phyloP scores from a whole-genome alignment of 2,888 invertebrate species.

The Deroplatys truncata region DNA sequence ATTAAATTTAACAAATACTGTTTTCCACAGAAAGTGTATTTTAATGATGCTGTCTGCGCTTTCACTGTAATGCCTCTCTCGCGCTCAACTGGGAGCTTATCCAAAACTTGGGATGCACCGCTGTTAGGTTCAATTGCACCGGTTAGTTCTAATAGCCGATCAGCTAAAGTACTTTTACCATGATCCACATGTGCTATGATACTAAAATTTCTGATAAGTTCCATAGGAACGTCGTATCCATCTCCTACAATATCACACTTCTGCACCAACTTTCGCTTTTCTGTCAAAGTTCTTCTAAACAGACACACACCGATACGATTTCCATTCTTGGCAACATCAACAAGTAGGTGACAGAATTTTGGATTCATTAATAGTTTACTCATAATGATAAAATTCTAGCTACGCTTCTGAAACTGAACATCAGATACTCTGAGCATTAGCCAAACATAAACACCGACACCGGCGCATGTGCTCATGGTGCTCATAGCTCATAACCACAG shows the following conservation, averaged over 20 bases:
- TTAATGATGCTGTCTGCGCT: slow-evolving; percentile 90
- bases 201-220: slow-evolving; percentile 82
- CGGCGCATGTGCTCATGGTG: too few relatives aligned
- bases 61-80: slow-evolving; percentile 98
- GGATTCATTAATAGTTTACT: too few relatives aligned
- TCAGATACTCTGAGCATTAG: too few relatives aligned
- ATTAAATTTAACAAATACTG: slow-evolving; percentile 88
- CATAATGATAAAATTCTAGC: too few relatives aligned
- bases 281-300: too few relatives aligned
- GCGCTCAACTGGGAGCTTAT: slow-evolving; percentile 79
- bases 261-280: not conserved
- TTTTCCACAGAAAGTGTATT: slow-evolving; percentile 63
- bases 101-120: slow-evolving; percentile 68
- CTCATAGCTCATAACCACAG: too few relatives aligned
- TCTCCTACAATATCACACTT: not conserved
- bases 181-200: slow-evolving; percentile 99
- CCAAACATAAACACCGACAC: too few relatives aligned
- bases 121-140: slow-evolving; percentile 68
- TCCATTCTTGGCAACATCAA: too few relatives aligned
- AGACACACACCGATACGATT: too few relatives aligned
- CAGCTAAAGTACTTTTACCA: slow-evolving; percentile 96
- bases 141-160: slow-evolving; percentile 88
- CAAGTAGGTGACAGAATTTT: too few relatives aligned
- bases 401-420: too few relatives aligned
- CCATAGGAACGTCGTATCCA: slow-evolving; percentile 38